Conservation (phyloP, 2,797 vertebrate genomes). For the Sebastolobus alascanus region DNA sequence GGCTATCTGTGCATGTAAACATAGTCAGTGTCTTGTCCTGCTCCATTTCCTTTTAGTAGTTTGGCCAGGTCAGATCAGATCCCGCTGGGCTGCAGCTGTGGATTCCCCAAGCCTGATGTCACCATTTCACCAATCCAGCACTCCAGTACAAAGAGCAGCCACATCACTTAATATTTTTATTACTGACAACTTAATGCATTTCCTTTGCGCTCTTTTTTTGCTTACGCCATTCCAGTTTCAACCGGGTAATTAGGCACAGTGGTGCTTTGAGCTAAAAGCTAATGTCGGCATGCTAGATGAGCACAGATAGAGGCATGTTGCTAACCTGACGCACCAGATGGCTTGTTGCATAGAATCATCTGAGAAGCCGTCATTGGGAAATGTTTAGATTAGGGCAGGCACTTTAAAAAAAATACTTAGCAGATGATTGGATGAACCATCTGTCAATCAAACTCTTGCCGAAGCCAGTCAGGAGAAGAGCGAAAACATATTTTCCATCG, state of each 20-base stretch:
- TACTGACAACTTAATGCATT: background rate
- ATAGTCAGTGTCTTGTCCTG: too few species aligned
- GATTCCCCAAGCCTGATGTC: slow-evolving; percentile 76
- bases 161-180: slow-evolving; percentile 38
- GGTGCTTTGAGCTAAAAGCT: background rate
- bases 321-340: too few species aligned
- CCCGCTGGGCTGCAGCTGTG: slow-evolving; percentile 75
- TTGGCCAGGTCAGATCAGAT: slow-evolving; percentile 52
- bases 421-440: too few species aligned
- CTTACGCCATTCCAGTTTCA: background rate
- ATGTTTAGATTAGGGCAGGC: too few species aligned
- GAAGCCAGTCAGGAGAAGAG: too few species aligned
- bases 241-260: background rate
- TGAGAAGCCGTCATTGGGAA: too few species aligned
- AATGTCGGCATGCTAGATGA: background rate
- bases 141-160: slow-evolving; percentile 30
- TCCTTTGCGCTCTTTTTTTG: background rate
- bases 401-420: too few species aligned
- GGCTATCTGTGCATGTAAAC: slow-evolving; percentile 1
- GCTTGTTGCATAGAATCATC: too few species aligned
- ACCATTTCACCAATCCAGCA: slow-evolving; percentile 52
- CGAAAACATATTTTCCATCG: too few species aligned
- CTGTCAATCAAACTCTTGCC: too few species aligned
- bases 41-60: slow-evolving; percentile 19
- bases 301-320: too few species aligned